Evolutionary conservation across 2,888 invertebrate genomes (phyloP).

Genomic region (Icerya purchasi): DNA sequence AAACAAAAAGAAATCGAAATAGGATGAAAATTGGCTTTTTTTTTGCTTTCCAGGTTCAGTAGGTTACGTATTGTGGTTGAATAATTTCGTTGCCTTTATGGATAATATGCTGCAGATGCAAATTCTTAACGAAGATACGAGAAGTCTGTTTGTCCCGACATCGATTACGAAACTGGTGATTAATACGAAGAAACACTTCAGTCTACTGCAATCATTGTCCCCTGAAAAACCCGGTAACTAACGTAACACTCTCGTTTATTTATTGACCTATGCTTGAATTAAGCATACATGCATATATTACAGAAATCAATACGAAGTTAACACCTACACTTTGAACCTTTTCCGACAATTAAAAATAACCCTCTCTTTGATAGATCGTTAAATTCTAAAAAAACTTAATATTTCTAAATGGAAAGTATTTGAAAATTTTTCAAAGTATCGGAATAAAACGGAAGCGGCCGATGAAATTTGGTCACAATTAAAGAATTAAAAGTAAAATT

Average conservation of each 20-base stretch:
- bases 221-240: slow-evolving; percentile 17
- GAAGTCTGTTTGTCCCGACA: slow-evolving; percentile 52
- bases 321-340: background rate
- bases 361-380: too few species aligned
- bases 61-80: slow-evolving; percentile 42
- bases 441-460: too few species aligned
- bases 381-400: too few species aligned
- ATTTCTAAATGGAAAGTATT: too few species aligned
- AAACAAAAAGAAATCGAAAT: too few species aligned
- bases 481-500: too few species aligned
- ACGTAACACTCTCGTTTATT: background rate
- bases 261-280: too few species aligned
- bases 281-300: background rate
- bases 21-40: too few species aligned
- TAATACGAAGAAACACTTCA: slow-evolving; percentile 38
- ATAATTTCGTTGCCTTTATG: slow-evolving; percentile 72
- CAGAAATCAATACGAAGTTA: background rate
- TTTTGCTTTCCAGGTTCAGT: slow-evolving; percentile 27
- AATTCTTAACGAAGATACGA: slow-evolving; percentile 43
- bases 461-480: too few species aligned
- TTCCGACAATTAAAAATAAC: too few species aligned
- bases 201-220: slow-evolving; percentile 24
- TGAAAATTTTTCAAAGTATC: too few species aligned
- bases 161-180: slow-evolving; percentile 46
- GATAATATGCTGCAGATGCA: slow-evolving; percentile 73